phyloP scores from a whole-genome alignment of 1,140 invertebrate genomes.

The Eumaeus atala region DNA sequence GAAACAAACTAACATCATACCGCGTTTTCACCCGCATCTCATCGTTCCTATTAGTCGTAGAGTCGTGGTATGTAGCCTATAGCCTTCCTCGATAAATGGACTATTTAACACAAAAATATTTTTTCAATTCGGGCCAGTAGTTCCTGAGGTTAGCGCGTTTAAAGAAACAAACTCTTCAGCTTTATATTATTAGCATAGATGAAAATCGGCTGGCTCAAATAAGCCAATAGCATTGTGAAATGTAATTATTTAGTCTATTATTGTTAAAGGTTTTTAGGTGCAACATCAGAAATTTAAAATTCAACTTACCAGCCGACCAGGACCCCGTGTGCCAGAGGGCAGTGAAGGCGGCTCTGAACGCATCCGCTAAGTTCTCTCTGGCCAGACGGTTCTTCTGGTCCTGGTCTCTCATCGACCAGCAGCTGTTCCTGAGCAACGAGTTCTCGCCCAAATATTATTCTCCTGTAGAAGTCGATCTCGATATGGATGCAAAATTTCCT shows the following conservation, averaged over 20 bases:
- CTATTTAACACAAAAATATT: too few species aligned
- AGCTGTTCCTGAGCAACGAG: conserved; percentile 34
- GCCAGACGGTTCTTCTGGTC: conserved; percentile 47
- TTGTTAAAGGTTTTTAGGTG: conserved; percentile 51
- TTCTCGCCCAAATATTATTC: conserved; percentile 39
- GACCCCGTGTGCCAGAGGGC: conserved; percentile 46
- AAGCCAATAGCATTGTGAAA: too few species aligned
- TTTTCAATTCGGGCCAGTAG: too few species aligned
- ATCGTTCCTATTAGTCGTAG: too few species aligned
- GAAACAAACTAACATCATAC: too few species aligned
- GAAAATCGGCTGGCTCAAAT: too few species aligned
- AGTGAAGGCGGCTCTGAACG: conserved; percentile 35
- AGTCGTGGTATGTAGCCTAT: too few species aligned
- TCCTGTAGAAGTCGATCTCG: conserved; percentile 26
- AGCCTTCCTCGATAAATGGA: too few species aligned
- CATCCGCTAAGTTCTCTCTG: conserved; percentile 32
- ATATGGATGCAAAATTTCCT: conserved; percentile 20
- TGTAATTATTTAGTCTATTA: neutral
- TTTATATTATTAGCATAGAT: too few species aligned
- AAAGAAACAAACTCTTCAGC: too few species aligned
- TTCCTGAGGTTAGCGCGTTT: too few species aligned
- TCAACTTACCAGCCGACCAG: conserved; percentile 35
- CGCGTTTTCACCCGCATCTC: too few species aligned
- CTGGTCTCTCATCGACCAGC: conserved; percentile 36
- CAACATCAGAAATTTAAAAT: conserved; percentile 45